Evolutionary conservation across 2,113 vertebrate genomes (phyloP).

Genomic region (Catagonus wagneri): DNA sequence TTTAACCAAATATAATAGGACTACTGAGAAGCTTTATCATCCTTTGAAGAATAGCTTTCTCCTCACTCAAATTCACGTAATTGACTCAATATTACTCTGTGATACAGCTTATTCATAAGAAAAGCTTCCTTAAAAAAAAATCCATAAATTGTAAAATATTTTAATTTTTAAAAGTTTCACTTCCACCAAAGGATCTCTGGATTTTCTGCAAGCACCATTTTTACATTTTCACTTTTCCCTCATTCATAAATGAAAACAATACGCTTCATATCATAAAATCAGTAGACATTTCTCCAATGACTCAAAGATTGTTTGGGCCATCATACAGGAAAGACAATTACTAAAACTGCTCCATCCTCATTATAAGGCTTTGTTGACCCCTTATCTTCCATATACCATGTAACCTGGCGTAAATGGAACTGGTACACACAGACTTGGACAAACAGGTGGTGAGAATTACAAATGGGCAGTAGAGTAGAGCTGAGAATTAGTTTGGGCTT

Average conservation of each 20-base stretch:
- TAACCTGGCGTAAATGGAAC: not conserved
- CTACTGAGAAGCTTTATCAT: constrained; percentile 65
- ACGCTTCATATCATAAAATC: constrained; percentile 11
- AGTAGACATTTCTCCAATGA: not conserved
- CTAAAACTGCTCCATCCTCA: not conserved
- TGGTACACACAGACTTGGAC: not conserved
- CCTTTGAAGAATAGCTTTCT: constrained; percentile 67
- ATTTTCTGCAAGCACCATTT: not conserved
- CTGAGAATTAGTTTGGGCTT: not conserved
- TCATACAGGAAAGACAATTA: not conserved
- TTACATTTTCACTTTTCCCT: constrained; percentile 40
- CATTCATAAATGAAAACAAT: constrained; percentile 28
- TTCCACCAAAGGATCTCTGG: not conserved
- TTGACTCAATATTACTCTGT: constrained; percentile 54
- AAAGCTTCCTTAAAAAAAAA: constrained; percentile 7
- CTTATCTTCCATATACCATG: not conserved
- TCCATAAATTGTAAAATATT: not conserved
- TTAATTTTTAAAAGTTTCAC: constrained; percentile 59
- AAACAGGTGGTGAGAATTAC: not conserved
- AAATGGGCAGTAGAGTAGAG: not conserved
- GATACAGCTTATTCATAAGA: constrained; percentile 54
- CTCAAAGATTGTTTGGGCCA: not conserved
- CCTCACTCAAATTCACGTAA: constrained; percentile 67
- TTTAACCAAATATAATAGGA: constrained; percentile 71
- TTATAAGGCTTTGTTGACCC: not conserved